Evolutionary conservation across 2,797 vertebrate species (phyloP), one percentile per base, ranked within the genome.

Genomic region (Mormyrops attenuatus): DNA sequence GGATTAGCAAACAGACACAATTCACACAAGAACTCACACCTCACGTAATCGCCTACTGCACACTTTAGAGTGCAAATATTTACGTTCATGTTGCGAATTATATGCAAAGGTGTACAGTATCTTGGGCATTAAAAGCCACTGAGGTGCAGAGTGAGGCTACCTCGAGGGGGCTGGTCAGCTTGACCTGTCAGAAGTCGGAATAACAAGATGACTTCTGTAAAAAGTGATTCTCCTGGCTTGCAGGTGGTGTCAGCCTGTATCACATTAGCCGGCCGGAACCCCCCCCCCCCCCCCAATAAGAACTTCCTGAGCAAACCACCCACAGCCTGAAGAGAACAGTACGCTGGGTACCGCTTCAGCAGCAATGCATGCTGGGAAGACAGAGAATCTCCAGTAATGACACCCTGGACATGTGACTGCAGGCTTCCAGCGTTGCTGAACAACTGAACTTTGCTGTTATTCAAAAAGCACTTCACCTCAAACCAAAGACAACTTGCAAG

Each of bases 1-100:
- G 44, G 60, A 88, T 88, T 88, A 73, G 47, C 63, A 73, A 88
- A 52, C 63, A 88, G 57, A 88, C 63, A 88, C 22, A 69, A 88
- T 47, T 88, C 47, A 17, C 87, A 30, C 22, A 44, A 34, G 63
- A 88, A 73, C 26, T 20, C 20, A 6, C 15, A n/a, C 60, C 5
- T 88, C 60, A 52, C 11, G 44, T 50, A 73, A 77, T 73, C 44
- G 2, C 41, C 55, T 22, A 52, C n/a, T 69, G 44, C 47, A 77
- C 60, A 17, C n/a, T 50, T 22, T 50, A 44, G 44, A 57, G 60
- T 7, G 41, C 63, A 38, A 88, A 26, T 22, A 34, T 47, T 50
- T 50, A 30, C 13, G 22, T 20, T 47, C n/a, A 66, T 73, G 50
- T 52, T 22, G 52, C 3, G 44, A 34, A 50, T 50, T 15, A 41